A percentile compares a stretch with the other conserved stretches of the same genome.
These are phyloP conservation scores for Siniperca knerii DNA, from an alignment of 2,113 vertebrate species.

Conservation along the genomic window DNA sequence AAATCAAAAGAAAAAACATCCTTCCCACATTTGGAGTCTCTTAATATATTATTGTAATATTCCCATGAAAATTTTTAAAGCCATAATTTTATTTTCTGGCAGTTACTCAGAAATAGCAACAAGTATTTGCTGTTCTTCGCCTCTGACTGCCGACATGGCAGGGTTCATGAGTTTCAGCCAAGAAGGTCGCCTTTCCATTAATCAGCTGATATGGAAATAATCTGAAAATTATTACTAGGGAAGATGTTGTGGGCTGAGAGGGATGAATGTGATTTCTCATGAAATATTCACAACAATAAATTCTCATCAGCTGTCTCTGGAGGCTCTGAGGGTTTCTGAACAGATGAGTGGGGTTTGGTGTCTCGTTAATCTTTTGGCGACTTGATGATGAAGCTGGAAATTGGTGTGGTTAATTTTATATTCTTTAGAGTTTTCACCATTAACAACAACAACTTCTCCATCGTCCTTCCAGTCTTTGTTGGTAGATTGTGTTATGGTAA, in stretches of 20 bases:
- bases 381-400: conserved; percentile 53
- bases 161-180: neutral
- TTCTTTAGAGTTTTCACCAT: conserved; percentile 22
- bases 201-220: conserved; percentile 43
- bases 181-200: neutral
- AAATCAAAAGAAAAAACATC: neutral
- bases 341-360: conserved; percentile 15
- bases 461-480: neutral
- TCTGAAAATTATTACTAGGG: conserved; percentile 27
- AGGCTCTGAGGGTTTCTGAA: conserved; percentile 6
- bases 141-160: neutral
- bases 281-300: conserved; percentile 51
- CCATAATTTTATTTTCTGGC: neutral
- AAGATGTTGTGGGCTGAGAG: conserved; percentile 25
- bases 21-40: neutral
- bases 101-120: neutral
- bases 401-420: conserved; percentile 38
- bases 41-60: conserved; percentile 3
- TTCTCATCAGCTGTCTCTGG: conserved; percentile 18
- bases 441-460: neutral
- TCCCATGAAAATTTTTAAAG: neutral
- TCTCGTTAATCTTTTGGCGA: conserved; percentile 42
- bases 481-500: neutral
- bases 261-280: conserved; percentile 25
- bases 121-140: neutral